phyloP scores from a whole-genome alignment of 1,140 invertebrate genomes.

The Atopsyche davidsoni region DNA sequence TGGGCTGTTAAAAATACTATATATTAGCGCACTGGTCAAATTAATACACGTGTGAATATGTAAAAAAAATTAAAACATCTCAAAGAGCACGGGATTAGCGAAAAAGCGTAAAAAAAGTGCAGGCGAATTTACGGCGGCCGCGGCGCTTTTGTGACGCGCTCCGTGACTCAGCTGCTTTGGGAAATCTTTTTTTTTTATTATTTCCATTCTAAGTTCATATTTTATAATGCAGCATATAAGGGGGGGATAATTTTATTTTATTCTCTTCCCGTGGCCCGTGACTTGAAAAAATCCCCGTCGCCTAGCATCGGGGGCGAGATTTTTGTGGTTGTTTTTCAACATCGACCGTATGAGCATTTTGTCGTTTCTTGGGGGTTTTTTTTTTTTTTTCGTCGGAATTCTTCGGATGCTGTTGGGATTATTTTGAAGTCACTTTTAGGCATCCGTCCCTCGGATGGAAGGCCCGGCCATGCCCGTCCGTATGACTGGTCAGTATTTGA shows the following conservation, averaged over 20 bases:
- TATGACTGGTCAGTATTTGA: too few species aligned
- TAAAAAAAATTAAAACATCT: too few species aligned
- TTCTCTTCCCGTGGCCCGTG: conserved; percentile 3
- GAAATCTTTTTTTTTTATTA: conserved; percentile 2
- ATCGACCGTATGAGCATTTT: conserved; percentile 2
- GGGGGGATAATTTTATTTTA: conserved; percentile 9
- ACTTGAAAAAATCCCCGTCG: conserved; percentile 1
- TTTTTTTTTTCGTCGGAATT: conserved; percentile 3
- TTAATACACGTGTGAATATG: too few species aligned
- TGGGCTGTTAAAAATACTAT: too few species aligned
- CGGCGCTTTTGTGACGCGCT: too few species aligned
- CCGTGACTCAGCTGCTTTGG: conserved; percentile 9
- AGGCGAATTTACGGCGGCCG: too few species aligned
- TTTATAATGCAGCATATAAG: too few species aligned
- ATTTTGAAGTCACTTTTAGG: conserved; percentile 3
- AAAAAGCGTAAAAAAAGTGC: too few species aligned
- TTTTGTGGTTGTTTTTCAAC: conserved; percentile 2
- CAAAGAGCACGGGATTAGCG: too few species aligned
- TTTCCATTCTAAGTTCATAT: conserved; percentile 9
- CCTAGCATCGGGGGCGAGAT: conserved; percentile 7
- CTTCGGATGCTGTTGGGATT: conserved; percentile 1
- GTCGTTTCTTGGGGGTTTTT: conserved; percentile 8
- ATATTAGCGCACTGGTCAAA: too few species aligned
- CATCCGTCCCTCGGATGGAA: not conserved
- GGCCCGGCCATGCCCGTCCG: too few species aligned